These are phyloP conservation scores for Smittia aterrima DNA, from an alignment of 2,888 invertebrate species.

Conservation along the genomic window DNA sequence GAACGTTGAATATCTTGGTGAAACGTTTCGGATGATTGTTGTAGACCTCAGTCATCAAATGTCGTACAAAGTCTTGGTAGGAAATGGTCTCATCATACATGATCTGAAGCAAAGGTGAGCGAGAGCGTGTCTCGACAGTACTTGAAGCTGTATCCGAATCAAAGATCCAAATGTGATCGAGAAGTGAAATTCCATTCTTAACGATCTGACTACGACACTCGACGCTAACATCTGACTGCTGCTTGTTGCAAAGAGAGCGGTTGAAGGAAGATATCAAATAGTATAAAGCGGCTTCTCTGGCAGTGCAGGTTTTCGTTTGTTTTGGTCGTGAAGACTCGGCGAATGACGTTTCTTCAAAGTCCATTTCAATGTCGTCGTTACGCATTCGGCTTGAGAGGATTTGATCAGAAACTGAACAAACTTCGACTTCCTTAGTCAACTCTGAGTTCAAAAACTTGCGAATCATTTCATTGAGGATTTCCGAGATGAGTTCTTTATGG, in stretches of 20 bases:
- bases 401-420: conserved; percentile 23
- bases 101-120: conserved; percentile 60
- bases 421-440: conserved; percentile 18
- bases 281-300: conserved; percentile 49
- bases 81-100: conserved; percentile 62
- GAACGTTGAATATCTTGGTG: conserved; percentile 50
- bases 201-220: conserved; percentile 52
- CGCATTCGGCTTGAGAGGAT: conserved; percentile 19
- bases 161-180: conserved; percentile 48
- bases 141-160: conserved; percentile 48
- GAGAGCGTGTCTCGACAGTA: conserved; percentile 46
- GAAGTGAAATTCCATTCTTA: conserved; percentile 60
- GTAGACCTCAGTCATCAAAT: conserved; percentile 58
- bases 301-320: conserved; percentile 36
- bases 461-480: conserved; percentile 66
- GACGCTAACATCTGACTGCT: conserved; percentile 47
- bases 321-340: conserved; percentile 46
- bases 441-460: conserved; percentile 59
- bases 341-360: conserved; percentile 40
- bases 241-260: conserved; percentile 48
- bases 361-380: conserved; percentile 34
- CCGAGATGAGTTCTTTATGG: conserved; percentile 59
- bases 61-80: conserved; percentile 59
- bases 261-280: conserved; percentile 50
- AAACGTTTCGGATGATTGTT: conserved; percentile 52